A percentile compares a stretch with the other conserved stretches of the same genome.
phyloP scores from a whole-genome alignment of 2,888 invertebrate species.

The Thymelicus sylvestris region DNA sequence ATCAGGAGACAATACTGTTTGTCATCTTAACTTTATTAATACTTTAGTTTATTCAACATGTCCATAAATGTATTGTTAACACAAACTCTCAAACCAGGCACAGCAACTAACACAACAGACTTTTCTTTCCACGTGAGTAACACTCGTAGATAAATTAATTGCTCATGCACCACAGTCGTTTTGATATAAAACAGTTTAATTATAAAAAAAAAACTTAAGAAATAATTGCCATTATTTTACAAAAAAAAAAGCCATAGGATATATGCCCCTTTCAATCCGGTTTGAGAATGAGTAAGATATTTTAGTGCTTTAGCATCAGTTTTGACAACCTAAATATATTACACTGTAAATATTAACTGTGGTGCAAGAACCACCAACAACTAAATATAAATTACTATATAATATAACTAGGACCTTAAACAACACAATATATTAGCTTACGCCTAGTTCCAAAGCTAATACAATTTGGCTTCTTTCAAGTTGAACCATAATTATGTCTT shows the following conservation, averaged over 20 bases:
- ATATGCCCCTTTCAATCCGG: too few species aligned
- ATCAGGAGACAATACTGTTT: conserved; percentile 16
- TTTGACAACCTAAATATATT: conserved; percentile 31
- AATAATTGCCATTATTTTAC: too few species aligned
- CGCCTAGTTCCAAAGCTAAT: conserved; percentile 69
- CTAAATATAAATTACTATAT: conserved; percentile 53
- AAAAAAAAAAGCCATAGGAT: too few species aligned
- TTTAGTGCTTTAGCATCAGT: conserved; percentile 31
- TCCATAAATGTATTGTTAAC: conserved; percentile 47
- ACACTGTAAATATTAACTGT: conserved; percentile 48
- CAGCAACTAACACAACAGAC: conserved; percentile 73
- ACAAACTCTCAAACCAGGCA: conserved; percentile 70
- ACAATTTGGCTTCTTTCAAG: conserved; percentile 84
- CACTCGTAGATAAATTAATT: conserved; percentile 19
- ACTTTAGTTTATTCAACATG: conserved; percentile 16
- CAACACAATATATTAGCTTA: conserved; percentile 55
- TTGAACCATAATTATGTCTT: conserved; percentile 83
- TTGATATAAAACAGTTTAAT: too few species aligned
- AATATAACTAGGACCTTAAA: conserved; percentile 44
- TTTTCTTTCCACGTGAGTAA: conserved; percentile 45
- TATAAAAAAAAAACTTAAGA: too few species aligned
- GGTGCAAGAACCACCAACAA: conserved; percentile 37
- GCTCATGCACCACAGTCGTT: neutral
- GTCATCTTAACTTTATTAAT: conserved; percentile 29
- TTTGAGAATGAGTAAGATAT: too few species aligned